A percentile compares a stretch with the other conserved stretches of the same genome.
These are phyloP conservation scores for Rallus crepitans DNA, from an alignment of 2,797 vertebrate species.

Conservation along the genomic window DNA sequence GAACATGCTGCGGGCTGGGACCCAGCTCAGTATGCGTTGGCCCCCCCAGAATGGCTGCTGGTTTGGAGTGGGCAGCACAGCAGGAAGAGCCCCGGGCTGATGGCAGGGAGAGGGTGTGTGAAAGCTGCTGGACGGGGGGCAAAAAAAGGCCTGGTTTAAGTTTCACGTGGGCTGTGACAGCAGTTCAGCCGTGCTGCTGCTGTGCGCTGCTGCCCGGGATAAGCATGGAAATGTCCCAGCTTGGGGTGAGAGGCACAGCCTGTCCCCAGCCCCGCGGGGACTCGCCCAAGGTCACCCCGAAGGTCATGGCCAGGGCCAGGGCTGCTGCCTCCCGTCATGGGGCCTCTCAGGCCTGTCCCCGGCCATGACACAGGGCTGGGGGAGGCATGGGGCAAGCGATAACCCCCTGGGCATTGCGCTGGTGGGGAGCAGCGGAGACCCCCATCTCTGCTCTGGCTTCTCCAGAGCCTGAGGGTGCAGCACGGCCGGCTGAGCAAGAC, in stretches of 20 bases:
- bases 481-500: rapidly evolving
- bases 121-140: neutral
- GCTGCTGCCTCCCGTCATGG: neutral
- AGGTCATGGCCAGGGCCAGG: conserved; percentile 46
- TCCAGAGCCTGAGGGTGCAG: rapidly evolving
- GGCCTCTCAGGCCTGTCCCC: neutral
- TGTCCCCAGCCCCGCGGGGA: neutral
- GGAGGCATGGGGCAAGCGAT: neutral
- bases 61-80: neutral
- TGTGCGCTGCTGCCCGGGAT: neutral
- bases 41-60: neutral
- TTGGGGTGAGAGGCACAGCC: neutral
- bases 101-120: rapidly evolving
- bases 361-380: neutral
- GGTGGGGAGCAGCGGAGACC: neutral
- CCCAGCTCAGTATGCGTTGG: rapidly evolving
- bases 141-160: neutral
- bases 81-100: neutral
- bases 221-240: rapidly evolving
- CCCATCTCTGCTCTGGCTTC: neutral
- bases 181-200: neutral
- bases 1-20: neutral
- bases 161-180: rapidly evolving
- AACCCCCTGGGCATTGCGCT: rapidly evolving
- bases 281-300: neutral